phyloP scores from a whole-genome alignment of 2,113 vertebrate species.

The Scopus umbretta region DNA sequence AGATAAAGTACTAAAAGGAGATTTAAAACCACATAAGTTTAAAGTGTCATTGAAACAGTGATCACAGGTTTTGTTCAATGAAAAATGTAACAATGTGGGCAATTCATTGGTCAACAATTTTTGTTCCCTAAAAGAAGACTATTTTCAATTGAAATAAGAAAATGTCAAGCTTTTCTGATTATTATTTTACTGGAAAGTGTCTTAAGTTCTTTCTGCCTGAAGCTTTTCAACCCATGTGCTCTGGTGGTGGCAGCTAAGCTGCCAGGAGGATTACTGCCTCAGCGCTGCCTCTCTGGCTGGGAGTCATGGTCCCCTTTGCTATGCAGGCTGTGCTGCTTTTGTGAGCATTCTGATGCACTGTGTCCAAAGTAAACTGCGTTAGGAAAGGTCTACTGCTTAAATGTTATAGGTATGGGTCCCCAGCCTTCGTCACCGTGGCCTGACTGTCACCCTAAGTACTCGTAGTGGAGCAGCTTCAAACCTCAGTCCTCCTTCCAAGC shows the following conservation, averaged over 20 bases:
- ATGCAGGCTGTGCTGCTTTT: rapidly evolving
- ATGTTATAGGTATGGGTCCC: not conserved
- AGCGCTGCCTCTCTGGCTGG: rapidly evolving
- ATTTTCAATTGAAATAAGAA: not conserved
- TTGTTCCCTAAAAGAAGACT: not conserved
- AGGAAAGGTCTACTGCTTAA: not conserved
- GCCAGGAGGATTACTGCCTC: not conserved
- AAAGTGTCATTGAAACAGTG: not conserved
- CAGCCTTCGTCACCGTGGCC: not conserved
- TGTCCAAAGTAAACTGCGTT: not conserved
- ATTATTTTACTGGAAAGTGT: not conserved
- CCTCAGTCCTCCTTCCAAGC: not conserved
- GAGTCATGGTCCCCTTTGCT: rapidly evolving
- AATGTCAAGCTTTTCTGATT: not conserved
- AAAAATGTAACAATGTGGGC: not conserved
- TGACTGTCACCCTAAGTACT: not conserved
- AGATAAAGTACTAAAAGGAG: not conserved
- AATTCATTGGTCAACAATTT: not conserved
- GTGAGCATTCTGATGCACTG: rapidly evolving
- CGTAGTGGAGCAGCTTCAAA: not conserved
- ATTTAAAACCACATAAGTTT: not conserved
- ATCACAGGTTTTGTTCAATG: not conserved
- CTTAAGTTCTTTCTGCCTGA: not conserved
- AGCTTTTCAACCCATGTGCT: not conserved
- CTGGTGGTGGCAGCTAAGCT: not conserved